Evolutionary conservation across 2,113 vertebrate genomes (phyloP), one percentile per base, ranked within the genome.

Genomic region (Panurus biarmicus): DNA sequence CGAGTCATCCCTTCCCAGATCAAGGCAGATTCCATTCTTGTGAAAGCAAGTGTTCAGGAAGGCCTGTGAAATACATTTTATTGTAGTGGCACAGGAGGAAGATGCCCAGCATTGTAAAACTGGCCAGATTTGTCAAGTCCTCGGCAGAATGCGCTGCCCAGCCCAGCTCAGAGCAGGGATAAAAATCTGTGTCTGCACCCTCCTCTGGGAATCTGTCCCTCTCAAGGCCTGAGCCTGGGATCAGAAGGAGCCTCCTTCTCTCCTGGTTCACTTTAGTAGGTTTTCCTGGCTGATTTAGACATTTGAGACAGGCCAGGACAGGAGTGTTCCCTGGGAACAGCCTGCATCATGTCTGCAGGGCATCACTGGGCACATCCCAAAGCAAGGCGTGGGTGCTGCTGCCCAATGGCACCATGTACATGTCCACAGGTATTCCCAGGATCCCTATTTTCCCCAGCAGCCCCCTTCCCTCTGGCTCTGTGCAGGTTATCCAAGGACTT

Each of bases 331-430:
- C 50, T 74, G 48, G 61, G 69, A 69, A 38, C 4, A 69, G 8
- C 3, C 4, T 11, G 1, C 6, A 22, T 20, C 1, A 1, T 9
- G 7, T 74, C 25, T 69, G 51, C 65, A 85, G 26, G 36, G 31
- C 29, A 42, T 12, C 35, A 3, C 12, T 61, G 54, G 45, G 53
- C 88, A 5, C 23, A 22, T 3, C 73, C 35, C 50, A n/a, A 84
- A 65, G 45, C 50, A 36, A 3, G 5, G 4, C 2, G 1, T 15
- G 14, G 6, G 31, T 40, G 61, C 85, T 86, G 76, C 67, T 36
- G 40, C 25, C 64, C 48, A 10, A 0, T 13, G 35, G 38, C 38
- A 19, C 20, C 14, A 15, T 2, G 24, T 1, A 5, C 19, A 2
- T 0, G 12, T 8, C 42, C 44, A 14, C 36, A 80, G 54, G 8